Evolutionary conservation across 2,113 vertebrate genomes (phyloP).

Genomic region (Leptosomus discolor): DNA sequence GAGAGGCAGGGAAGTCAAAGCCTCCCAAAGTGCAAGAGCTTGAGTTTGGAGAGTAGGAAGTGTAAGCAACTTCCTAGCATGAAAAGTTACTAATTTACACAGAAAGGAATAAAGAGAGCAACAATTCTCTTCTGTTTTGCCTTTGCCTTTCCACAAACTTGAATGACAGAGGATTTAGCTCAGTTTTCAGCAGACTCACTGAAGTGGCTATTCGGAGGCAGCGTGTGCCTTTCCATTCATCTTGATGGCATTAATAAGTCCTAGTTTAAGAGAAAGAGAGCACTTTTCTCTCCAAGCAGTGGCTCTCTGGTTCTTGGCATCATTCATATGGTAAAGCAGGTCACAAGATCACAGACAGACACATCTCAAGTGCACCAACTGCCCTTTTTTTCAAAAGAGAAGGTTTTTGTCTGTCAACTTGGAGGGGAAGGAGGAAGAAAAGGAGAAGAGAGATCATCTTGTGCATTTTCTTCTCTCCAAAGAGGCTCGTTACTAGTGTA

Average conservation of each 20-base stretch:
- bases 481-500: neutral
- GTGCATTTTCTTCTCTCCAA: neutral
- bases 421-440: neutral
- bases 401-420: neutral
- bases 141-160: neutral
- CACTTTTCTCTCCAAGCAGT: neutral
- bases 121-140: neutral
- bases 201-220: neutral
- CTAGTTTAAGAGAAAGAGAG: neutral
- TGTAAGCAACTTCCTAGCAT: neutral
- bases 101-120: neutral
- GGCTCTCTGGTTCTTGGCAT: neutral
- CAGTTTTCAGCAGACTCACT: neutral
- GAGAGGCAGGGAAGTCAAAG: neutral
- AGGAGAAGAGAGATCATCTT: neutral
- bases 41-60: neutral
- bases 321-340: neutral
- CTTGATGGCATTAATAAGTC: neutral
- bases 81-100: neutral
- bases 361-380: neutral
- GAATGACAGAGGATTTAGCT: neutral
- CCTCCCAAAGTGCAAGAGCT: neutral
- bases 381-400: neutral
- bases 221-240: neutral
- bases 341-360: neutral